Evolutionary conservation across 92 coral and sea anemone genomes (phyloP).

Genomic region (Heliopora coerulea): DNA sequence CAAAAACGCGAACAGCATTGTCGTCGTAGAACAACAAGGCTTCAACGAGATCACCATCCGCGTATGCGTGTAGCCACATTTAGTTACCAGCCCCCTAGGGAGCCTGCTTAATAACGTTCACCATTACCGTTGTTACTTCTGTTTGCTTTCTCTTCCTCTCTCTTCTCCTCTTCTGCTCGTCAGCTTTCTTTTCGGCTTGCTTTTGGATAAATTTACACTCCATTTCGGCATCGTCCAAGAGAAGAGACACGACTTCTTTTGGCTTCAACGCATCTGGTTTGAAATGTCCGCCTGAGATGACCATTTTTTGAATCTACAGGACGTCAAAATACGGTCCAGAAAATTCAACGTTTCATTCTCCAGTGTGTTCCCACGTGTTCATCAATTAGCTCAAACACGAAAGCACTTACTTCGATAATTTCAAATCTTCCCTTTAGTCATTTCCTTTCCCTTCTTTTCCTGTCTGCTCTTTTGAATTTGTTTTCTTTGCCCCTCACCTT

Average conservation of each 20-base stretch:
- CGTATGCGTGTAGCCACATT: no score
- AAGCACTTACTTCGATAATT: no score
- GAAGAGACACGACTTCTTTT: slow-evolving; percentile 90
- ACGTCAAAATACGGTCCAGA: neutral
- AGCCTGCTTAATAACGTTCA: no score
- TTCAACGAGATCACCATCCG: no score
- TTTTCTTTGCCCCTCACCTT: neutral
- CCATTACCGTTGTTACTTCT: slow-evolving; percentile 60
- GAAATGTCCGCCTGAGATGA: slow-evolving; percentile 97
- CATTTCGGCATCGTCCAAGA: slow-evolving; percentile 93
- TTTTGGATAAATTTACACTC: slow-evolving; percentile 92
- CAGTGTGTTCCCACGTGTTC: no score
- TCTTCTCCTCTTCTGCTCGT: slow-evolving; percentile 88
- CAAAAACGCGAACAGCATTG: no score
- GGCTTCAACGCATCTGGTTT: slow-evolving; percentile 99
- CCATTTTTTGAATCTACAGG: slow-evolving; percentile 93
- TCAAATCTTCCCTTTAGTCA: neutral
- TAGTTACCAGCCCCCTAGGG: no score
- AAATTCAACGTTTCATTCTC: neutral
- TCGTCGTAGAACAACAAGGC: no score
- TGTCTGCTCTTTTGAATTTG: neutral
- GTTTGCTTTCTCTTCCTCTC: slow-evolving; percentile 88
- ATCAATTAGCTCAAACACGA: no score
- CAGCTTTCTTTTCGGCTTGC: slow-evolving; percentile 99
- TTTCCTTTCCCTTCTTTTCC: neutral